Percentiles rank a stretch among this genome's conserved stretches.
These are phyloP conservation scores for Diploptera punctata DNA, from an alignment of 2,888 invertebrate genomes.

Conservation along the genomic window DNA sequence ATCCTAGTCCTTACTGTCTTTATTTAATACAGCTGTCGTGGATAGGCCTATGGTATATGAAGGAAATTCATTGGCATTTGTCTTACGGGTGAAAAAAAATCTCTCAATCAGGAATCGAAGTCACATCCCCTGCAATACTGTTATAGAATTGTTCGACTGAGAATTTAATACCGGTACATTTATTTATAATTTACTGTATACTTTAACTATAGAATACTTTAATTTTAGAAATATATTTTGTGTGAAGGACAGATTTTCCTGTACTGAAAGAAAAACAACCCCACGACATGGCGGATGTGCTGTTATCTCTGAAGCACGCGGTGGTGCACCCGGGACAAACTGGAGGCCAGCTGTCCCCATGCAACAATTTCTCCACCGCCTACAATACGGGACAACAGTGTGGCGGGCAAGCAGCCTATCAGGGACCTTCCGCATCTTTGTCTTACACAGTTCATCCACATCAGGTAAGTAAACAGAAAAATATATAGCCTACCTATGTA, in stretches of 20 bases:
- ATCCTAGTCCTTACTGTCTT: too few relatives aligned
- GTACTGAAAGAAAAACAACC: slow-evolving; percentile 44
- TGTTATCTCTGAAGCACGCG: slow-evolving; percentile 86
- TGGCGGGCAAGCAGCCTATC: slow-evolving; percentile 45
- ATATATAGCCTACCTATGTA: background rate
- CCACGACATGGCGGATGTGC: slow-evolving; percentile 85
- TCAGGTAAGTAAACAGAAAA: slow-evolving; percentile 48
- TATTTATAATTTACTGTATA: too few relatives aligned
- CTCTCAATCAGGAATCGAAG: too few relatives aligned
- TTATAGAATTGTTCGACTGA: too few relatives aligned
- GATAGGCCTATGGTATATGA: too few relatives aligned
- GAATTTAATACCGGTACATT: too few relatives aligned
- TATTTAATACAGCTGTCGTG: too few relatives aligned
- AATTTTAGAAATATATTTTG: too few relatives aligned
- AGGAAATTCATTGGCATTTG: too few relatives aligned
- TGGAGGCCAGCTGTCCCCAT: slow-evolving; percentile 48
- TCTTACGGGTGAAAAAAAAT: too few relatives aligned
- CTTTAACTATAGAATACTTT: too few relatives aligned
- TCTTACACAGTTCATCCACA: slow-evolving; percentile 61
- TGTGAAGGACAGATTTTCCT: slow-evolving; percentile 26
- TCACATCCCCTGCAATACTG: too few relatives aligned
- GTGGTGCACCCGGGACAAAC: slow-evolving; percentile 79
- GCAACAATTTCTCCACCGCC: slow-evolving; percentile 57
- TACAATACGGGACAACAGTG: slow-evolving; percentile 56
- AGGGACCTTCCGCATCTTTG: slow-evolving; percentile 56